A percentile compares a stretch with the other conserved stretches of the same genome.
These are phyloP conservation scores for Oryzias celebensis DNA, from an alignment of 2,113 vertebrate species.

Conservation along the genomic window DNA sequence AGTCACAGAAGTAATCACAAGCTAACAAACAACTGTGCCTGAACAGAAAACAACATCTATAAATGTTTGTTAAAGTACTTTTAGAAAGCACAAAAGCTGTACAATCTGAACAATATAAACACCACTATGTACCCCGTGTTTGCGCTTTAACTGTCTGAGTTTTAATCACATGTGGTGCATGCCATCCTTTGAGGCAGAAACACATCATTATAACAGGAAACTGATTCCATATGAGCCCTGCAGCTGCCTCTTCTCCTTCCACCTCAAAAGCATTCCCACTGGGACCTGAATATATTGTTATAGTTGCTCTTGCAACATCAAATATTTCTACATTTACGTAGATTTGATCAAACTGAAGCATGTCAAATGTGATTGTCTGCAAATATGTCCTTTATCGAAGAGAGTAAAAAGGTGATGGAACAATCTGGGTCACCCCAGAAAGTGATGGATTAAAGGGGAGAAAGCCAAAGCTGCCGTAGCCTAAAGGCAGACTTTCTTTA, in stretches of 20 bases:
- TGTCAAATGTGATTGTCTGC: constrained; percentile 23
- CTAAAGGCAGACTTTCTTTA: constrained; percentile 54
- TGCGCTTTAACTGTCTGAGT: constrained; percentile 39
- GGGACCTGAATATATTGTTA: background rate
- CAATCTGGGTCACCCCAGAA: constrained; percentile 64
- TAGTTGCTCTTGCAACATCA: too few species aligned
- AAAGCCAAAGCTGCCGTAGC: constrained; percentile 47
- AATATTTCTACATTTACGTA: background rate
- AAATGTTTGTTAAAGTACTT: too few species aligned
- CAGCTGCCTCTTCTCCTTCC: constrained; percentile 48
- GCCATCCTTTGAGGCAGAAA: constrained; percentile 60
- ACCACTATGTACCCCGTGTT: background rate
- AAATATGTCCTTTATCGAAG: constrained; percentile 20
- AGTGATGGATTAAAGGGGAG: constrained; percentile 42
- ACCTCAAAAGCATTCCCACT: background rate
- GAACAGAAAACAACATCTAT: too few species aligned
- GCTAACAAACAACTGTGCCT: too few species aligned
- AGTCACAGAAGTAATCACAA: too few species aligned
- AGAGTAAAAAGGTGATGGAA: constrained; percentile 6
- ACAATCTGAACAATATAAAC: background rate
- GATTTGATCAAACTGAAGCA: background rate
- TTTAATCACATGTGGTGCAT: constrained; percentile 24
- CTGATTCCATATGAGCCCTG: constrained; percentile 66
- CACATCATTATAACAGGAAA: constrained; percentile 61
- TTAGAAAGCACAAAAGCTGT: background rate